Evolutionary conservation across 2,888 invertebrate species (phyloP).

Genomic region (Lysandra bellargus): DNA sequence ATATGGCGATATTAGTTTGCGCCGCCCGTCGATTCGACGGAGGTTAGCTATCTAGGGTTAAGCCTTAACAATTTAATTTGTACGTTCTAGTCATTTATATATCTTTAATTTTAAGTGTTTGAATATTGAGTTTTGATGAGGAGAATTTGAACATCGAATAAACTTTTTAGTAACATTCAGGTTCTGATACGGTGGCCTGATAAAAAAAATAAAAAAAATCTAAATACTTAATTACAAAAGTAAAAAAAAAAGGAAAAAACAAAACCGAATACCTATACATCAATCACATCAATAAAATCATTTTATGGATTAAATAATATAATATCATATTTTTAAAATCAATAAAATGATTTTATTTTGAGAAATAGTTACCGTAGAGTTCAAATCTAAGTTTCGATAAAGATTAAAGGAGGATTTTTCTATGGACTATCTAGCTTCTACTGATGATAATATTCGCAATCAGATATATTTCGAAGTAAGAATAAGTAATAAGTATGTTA

Average conservation of each 20-base stretch:
- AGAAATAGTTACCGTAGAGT: neutral
- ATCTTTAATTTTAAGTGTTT: constrained; percentile 14
- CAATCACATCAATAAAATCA: neutral
- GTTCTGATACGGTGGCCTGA: neutral
- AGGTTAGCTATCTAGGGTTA: no score
- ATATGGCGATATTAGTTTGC: no score
- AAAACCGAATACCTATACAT: neutral
- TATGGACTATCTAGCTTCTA: neutral
- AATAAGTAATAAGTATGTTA: constrained; percentile 25
- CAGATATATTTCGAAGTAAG: neutral
- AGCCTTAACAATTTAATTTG: constrained; percentile 6
- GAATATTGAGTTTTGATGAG: neutral
- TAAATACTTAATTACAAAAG: neutral
- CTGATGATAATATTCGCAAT: neutral
- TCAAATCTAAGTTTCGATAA: neutral
- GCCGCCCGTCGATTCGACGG: no score
- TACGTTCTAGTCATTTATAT: constrained; percentile 14
- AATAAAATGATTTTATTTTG: no score
- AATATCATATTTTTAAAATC: no score
- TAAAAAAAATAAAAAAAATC: neutral
- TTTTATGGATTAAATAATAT: no score
- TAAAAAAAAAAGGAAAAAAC: neutral
- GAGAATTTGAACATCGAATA: neutral
- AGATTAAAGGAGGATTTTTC: neutral
- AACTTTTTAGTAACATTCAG: neutral